Conservation (phyloP, 2,113 vertebrate species). For the Microtus richardsoni region DNA sequence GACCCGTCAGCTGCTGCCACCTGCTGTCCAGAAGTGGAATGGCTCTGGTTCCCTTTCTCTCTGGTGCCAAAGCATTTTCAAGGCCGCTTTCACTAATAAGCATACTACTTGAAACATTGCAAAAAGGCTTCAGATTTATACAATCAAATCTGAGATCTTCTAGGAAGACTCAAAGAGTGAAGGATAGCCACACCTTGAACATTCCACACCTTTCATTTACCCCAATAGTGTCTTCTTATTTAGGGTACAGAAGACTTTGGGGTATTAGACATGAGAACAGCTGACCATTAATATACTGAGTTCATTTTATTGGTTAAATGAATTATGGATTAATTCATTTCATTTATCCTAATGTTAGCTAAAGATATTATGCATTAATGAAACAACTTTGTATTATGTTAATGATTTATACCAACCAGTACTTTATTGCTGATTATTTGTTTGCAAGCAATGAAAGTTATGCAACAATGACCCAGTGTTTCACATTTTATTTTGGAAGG, state of each 20-base stretch:
- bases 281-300: not conserved
- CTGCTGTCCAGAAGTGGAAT: not conserved
- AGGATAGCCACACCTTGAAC: not conserved
- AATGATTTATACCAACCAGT: not conserved
- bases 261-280: not conserved
- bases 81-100: not conserved
- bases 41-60: accelerated
- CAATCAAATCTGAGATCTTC: not conserved
- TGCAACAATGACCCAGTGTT: not conserved
- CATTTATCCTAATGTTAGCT: not conserved
- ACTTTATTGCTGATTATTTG: not conserved
- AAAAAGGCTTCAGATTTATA: not conserved
- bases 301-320: not conserved
- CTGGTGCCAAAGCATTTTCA: not conserved
- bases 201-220: not conserved
- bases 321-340: not conserved
- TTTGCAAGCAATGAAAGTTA: not conserved
- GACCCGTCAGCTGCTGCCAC: not conserved
- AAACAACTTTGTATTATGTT: not conserved
- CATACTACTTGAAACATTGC: not conserved
- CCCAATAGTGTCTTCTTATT: not conserved
- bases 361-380: not conserved
- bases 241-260: not conserved
- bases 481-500: not conserved
- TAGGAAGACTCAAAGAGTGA: not conserved